Evolutionary conservation across 2,888 invertebrate genomes (phyloP), one percentile per base, ranked within the genome.

Genomic region (Bruchidius siliquastri): DNA sequence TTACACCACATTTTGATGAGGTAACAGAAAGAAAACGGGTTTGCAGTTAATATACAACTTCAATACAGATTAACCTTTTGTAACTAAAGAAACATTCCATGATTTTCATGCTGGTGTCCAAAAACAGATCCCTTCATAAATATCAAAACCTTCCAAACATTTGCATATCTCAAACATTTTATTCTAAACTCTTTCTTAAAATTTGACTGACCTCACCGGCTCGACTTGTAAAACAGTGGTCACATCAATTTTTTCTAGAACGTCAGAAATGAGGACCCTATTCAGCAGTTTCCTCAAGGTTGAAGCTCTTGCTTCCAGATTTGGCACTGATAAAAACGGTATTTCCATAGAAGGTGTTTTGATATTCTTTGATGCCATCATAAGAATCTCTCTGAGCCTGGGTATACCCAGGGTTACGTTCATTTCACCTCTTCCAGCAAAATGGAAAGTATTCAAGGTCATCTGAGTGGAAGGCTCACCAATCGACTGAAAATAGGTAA

Each of bases 381-480:
- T 99, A 0, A 99, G 88, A 80, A 99, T 97, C 90, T 99, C 99
- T 80, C 98, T 88, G 4, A 99, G 89, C 80, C 99, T 92, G 0
- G 99, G 99, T 81, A 99, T 99, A 89, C 99, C 99, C n/a, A 99
- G 90, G 0, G 99, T 99, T 0, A 99, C 99, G 89, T 99, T 99
- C 98, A 99, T 99, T 88, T 99, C 99, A 89, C 99, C 98, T 87
- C 98, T 93, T 84, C 99, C 99, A 81, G 99, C 99, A 86, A 99
- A 99, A 85, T 99, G 99, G 87, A 99, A 99, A 68, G 99, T 99
- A 87, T 99, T 99, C 85, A 99, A 88, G 82, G 99, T 99, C 99
- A 99, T 99, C 90, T 99, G 99, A 75, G 99, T 99, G 0, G 99
- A 99, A 0, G 99, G 99, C 87, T 99, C 99, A 74, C 99, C 99